A percentile compares a stretch with the other conserved stretches of the same genome.
These are phyloP conservation scores for Sus cebifrons DNA, from an alignment of 2,797 vertebrate species.

Conservation along the genomic window DNA sequence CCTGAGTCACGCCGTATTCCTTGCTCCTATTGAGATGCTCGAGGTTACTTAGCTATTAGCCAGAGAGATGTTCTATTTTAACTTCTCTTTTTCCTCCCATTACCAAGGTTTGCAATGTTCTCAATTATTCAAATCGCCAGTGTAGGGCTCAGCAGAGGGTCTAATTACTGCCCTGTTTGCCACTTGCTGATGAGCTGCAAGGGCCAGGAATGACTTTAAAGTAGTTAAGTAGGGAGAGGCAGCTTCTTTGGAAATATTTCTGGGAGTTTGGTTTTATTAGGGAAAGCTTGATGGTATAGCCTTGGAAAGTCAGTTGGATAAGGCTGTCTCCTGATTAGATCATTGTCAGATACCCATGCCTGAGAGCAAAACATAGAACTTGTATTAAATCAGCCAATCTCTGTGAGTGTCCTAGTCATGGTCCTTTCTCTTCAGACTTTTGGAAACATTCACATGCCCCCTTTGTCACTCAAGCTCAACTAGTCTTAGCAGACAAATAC, in stretches of 20 bases:
- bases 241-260: neutral
- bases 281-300: neutral
- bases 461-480: neutral
- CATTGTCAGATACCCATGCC: neutral
- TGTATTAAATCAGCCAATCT: neutral
- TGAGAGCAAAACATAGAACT: neutral
- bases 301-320: neutral
- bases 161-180: constrained; percentile 70
- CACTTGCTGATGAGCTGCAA: constrained; percentile 37
- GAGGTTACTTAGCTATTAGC: constrained; percentile 61
- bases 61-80: constrained; percentile 32
- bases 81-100: neutral
- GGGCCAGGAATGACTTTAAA: constrained; percentile 32
- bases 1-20: neutral
- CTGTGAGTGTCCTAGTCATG: neutral
- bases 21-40: neutral
- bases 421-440: neutral
- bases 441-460: neutral
- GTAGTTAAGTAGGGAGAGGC: neutral
- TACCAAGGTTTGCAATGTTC: constrained; percentile 5
- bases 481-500: neutral
- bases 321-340: neutral
- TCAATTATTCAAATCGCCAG: constrained; percentile 59
- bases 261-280: neutral
- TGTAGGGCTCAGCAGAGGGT: constrained; percentile 36